Conservation (phyloP, 2,797 vertebrate genomes). For the Knipowitschia caucasica region DNA sequence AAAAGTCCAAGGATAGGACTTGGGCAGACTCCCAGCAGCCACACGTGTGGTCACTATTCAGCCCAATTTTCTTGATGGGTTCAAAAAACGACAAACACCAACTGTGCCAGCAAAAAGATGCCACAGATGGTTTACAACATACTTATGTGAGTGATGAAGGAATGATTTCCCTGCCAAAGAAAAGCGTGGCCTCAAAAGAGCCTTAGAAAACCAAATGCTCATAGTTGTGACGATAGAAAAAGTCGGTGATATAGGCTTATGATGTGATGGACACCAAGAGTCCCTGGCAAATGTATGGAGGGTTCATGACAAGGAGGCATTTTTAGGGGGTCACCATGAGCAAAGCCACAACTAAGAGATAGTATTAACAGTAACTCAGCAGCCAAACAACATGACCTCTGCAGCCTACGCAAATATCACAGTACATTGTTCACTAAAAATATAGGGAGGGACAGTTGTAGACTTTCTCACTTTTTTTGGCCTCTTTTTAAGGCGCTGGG, state of each 20-base stretch:
- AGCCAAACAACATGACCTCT: slow-evolving; percentile 68
- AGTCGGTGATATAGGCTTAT: slow-evolving; percentile 26
- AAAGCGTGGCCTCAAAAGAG: slow-evolving; percentile 35
- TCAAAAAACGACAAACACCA: slow-evolving; percentile 50
- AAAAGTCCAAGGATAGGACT: slow-evolving; percentile 63
- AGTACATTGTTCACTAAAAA: slow-evolving; percentile 70
- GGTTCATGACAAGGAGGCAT: slow-evolving; percentile 12
- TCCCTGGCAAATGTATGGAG: slow-evolving; percentile 41
- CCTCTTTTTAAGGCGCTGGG: slow-evolving; percentile 52
- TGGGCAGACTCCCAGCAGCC: slow-evolving; percentile 55
- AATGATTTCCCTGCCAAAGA: slow-evolving; percentile 29
- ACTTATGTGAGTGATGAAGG: slow-evolving; percentile 46
- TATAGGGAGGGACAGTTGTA: slow-evolving; percentile 65
- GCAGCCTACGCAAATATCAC: slow-evolving; percentile 71
- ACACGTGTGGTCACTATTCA: slow-evolving; percentile 49
- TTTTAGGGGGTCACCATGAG: slow-evolving; percentile 56
- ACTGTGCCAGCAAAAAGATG: slow-evolving; percentile 51
- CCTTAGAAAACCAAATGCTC: slow-evolving; percentile 37
- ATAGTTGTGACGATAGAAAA: slow-evolving; percentile 38
- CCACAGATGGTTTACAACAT: slow-evolving; percentile 44
- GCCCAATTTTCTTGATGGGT: slow-evolving; percentile 33
- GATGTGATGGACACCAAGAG: slow-evolving; percentile 34
- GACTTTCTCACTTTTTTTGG: slow-evolving; percentile 43
- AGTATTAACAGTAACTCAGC: slow-evolving; percentile 71
- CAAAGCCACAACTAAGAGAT: slow-evolving; percentile 73